These are phyloP conservation scores for Cladopsammia gracilis DNA, from an alignment of 64 coral and sea anemone species.

Conservation along the genomic window DNA sequence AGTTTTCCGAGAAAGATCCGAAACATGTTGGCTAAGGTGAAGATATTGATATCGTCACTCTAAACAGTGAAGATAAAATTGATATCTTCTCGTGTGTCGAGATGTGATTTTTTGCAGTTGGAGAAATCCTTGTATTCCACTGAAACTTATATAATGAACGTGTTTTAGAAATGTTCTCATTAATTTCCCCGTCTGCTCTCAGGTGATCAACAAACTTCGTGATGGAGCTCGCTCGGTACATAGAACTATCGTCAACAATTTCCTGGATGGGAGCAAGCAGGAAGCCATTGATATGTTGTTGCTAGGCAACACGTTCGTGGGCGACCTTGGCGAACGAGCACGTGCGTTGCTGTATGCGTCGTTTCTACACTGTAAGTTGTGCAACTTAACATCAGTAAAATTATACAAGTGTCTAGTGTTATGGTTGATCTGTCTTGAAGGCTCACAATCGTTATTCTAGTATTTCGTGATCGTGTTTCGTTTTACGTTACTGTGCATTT, in stretches of 20 bases:
- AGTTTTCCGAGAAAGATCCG: too few relatives aligned
- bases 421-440: too few relatives aligned
- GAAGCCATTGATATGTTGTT: conserved; percentile 98
- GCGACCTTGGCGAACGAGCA: conserved; percentile 89
- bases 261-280: conserved; percentile 97
- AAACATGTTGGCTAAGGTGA: too few relatives aligned
- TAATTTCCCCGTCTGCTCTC: not conserved
- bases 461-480: too few relatives aligned
- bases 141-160: too few relatives aligned
- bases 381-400: too few relatives aligned
- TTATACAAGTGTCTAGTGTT: too few relatives aligned
- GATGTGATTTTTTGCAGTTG: not conserved
- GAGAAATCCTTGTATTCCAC: not conserved
- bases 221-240: conserved; percentile 96
- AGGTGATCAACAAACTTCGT: conserved; percentile 96
- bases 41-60: too few relatives aligned
- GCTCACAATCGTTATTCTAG: too few relatives aligned
- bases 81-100: too few relatives aligned
- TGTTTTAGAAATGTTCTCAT: not conserved
- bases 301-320: conserved; percentile 98
- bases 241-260: conserved; percentile 94
- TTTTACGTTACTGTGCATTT: too few relatives aligned
- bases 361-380: conserved; percentile 92
- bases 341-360: conserved; percentile 87
- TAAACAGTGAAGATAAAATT: too few relatives aligned